These are phyloP conservation scores for Natator depressus DNA, from an alignment of 2,113 vertebrate genomes.

Conservation along the genomic window DNA sequence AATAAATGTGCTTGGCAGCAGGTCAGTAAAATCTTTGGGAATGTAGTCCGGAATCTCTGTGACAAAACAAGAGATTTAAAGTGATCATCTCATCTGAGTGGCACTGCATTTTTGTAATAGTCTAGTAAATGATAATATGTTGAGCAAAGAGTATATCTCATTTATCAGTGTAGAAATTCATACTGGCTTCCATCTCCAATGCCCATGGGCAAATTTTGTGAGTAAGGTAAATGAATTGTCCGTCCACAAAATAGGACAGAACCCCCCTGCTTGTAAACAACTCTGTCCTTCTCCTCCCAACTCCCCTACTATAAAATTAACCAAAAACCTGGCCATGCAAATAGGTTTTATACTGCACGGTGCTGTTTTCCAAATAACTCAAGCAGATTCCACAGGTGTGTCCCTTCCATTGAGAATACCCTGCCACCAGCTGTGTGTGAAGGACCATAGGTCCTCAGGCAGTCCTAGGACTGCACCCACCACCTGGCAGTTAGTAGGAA, in stretches of 20 bases:
- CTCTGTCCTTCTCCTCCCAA: background rate
- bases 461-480: background rate
- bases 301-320: fast-evolving
- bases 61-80: background rate
- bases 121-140: background rate
- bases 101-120: fast-evolving
- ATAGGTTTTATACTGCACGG: background rate
- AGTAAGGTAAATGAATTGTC: background rate
- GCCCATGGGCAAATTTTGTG: background rate
- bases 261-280: background rate
- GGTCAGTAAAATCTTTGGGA: fast-evolving
- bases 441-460: background rate
- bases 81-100: fast-evolving
- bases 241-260: background rate
- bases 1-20: fast-evolving
- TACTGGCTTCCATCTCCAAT: background rate
- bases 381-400: background rate
- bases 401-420: background rate
- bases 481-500: background rate
- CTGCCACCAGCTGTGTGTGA: fast-evolving
- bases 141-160: background rate
- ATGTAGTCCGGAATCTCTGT: background rate
- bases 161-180: fast-evolving
- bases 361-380: background rate
- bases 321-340: background rate